These are phyloP conservation scores for Tolmerus cingulatus DNA, from an alignment of 2,888 invertebrate genomes.

Conservation along the genomic window DNA sequence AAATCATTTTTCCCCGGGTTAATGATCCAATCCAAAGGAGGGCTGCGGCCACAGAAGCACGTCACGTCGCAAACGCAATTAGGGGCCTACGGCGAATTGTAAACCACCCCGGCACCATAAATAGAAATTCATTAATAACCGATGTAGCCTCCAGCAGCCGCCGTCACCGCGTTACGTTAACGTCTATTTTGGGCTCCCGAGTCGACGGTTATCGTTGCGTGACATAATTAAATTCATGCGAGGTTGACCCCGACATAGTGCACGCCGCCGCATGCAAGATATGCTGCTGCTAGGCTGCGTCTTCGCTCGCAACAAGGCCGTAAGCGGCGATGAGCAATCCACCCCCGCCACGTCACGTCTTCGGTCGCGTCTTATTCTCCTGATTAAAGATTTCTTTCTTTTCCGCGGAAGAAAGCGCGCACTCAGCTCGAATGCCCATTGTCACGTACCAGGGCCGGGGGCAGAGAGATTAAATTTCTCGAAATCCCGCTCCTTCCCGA, in stretches of 20 bases:
- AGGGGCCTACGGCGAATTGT: background rate
- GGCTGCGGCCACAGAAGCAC: background rate
- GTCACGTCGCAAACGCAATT: background rate
- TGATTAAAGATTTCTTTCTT: background rate
- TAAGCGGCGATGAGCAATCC: background rate
- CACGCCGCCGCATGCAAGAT: background rate
- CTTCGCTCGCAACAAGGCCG: background rate
- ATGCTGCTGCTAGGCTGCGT: background rate
- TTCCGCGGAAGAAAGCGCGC: background rate
- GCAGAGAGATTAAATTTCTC: background rate
- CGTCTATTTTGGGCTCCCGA: slow-evolving; percentile 8
- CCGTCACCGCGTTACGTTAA: slow-evolving; percentile 7
- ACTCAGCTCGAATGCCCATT: background rate
- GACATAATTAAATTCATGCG: slow-evolving; percentile 24
- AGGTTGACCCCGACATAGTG: background rate
- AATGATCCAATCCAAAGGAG: background rate
- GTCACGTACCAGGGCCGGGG: background rate
- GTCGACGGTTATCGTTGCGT: slow-evolving; percentile 16
- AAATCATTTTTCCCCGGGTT: background rate
- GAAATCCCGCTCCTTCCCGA: background rate
- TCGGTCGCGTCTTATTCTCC: background rate
- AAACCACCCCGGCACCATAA: background rate
- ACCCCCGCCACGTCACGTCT: background rate
- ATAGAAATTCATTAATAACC: slow-evolving; percentile 21
- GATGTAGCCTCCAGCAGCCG: slow-evolving; percentile 2